Evolutionary conservation across 2,888 invertebrate genomes (phyloP).

Genomic region (Pandemis cinnamomeana): DNA sequence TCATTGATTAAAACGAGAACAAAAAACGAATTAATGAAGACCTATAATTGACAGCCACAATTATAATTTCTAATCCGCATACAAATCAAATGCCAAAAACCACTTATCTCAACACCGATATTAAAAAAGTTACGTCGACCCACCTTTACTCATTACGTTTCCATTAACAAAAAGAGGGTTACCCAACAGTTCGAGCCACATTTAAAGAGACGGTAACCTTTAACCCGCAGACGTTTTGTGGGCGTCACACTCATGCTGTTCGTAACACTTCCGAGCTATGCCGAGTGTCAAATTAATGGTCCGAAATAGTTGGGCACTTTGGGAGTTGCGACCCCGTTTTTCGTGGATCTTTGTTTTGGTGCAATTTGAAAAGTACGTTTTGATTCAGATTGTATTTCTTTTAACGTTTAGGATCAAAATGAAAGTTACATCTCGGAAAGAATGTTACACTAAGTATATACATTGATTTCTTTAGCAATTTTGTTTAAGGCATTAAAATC

Average conservation of each 20-base stretch:
- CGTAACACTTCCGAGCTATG: slow-evolving; percentile 71
- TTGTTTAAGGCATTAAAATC: too few species aligned
- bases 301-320: slow-evolving; percentile 66
- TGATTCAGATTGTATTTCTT: background rate
- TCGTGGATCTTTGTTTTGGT: slow-evolving; percentile 48
- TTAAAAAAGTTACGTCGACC: slow-evolving; percentile 39
- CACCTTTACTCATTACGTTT: slow-evolving; percentile 67
- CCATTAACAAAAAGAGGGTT: slow-evolving; percentile 74
- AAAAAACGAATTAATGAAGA: slow-evolving; percentile 33
- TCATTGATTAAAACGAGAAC: slow-evolving; percentile 34
- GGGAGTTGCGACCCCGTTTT: slow-evolving; percentile 62
- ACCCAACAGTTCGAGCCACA: slow-evolving; percentile 58
- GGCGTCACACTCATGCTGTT: slow-evolving; percentile 69
- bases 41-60: slow-evolving; percentile 36
- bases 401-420: background rate
- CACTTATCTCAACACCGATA: slow-evolving; percentile 33
- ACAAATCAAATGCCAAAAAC: slow-evolving; percentile 40
- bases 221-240: slow-evolving; percentile 72
- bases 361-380: slow-evolving; percentile 44
- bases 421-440: background rate
- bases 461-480: too few species aligned
- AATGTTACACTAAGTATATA: too few species aligned
- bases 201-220: slow-evolving; percentile 73
- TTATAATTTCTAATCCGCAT: slow-evolving; percentile 32
- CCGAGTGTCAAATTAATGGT: slow-evolving; percentile 82